phyloP scores from a whole-genome alignment of 1,140 invertebrate species.

The Agraylea sexmaculata region DNA sequence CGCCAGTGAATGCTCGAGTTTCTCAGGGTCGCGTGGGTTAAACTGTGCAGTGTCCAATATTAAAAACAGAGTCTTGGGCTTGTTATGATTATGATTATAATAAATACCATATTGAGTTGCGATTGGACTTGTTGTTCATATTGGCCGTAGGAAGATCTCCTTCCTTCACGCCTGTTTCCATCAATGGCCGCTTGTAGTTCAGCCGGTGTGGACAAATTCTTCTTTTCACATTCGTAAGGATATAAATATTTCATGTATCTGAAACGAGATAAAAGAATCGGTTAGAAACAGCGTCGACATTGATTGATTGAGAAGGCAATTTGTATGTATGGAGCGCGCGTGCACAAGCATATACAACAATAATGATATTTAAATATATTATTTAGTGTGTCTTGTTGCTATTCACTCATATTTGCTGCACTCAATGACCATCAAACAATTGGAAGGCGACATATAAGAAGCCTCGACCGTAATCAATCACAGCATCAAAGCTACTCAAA shows the following conservation, averaged over 20 bases:
- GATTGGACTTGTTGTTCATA: conserved; percentile 52
- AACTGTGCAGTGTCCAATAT: background rate
- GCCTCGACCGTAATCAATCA: too few relatives aligned
- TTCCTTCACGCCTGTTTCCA: conserved; percentile 91
- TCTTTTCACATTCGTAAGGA: conserved; percentile 96
- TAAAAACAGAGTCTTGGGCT: background rate
- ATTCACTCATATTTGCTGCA: too few relatives aligned
- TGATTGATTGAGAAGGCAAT: too few relatives aligned
- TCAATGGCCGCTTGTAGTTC: conserved; percentile 97
- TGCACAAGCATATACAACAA: too few relatives aligned
- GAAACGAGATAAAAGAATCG: conserved; percentile 33
- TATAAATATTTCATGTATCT: conserved; percentile 99
- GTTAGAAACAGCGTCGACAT: too few relatives aligned
- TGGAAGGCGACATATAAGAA: too few relatives aligned
- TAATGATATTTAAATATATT: too few relatives aligned
- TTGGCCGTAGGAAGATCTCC: conserved; percentile 82
- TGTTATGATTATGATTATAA: background rate
- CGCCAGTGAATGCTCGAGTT: too few relatives aligned
- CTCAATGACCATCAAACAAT: too few relatives aligned
- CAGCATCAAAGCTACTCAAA: too few relatives aligned
- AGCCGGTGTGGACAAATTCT: conserved; percentile 76
- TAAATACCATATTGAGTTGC: conserved; percentile 32
- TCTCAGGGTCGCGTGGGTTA: background rate
- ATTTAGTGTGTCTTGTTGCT: too few relatives aligned
- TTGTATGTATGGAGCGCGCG: too few relatives aligned